Evolutionary conservation across 2,113 vertebrate species (phyloP), one percentile per base, ranked within the genome.

Genomic region (Choloepus hoffmanni): DNA sequence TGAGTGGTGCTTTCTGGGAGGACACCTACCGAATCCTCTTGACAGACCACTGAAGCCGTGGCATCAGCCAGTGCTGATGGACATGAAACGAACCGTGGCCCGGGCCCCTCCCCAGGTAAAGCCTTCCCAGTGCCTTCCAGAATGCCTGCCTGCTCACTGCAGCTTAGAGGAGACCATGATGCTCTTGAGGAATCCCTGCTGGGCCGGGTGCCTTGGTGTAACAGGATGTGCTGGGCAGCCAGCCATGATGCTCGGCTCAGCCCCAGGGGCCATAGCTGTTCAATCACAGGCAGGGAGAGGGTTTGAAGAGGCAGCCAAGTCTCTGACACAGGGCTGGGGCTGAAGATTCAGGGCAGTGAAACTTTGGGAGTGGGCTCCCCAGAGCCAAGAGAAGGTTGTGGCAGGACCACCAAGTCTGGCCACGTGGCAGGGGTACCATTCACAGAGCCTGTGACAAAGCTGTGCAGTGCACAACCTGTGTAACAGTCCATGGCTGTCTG

Each of bases 391-490:
- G 43, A 60, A 21, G 14, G 24, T 6, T 63, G 26, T 15, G 21
- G 76, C 76, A 45, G 24, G 24, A 28, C 10, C 1, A 18, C 67
- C 33, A 62, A 40, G 40, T 55, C n/a, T 28, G 33, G 83, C 13
- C 73, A 62, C 0, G 0, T 24, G 30, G 0, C 28, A 43, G 14
- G 3, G 5, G n/a, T 28, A 45, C 24, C 60, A 72, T 15, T 28
- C 19, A 23, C 28, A 24, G 30, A 7, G 48, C 30, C 53, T 18
- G 15, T 23, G 36, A 3, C 55, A 2, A 30, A 48, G 36, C 33
- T 28, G n/a, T 43, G 12, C 72, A 67, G 53, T 24, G 6, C 3
- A 4, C 21, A 19, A 21, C 30, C 73, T 67, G 45, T 2, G 10
- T 4, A 28, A 50, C 85, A 48, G 85, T 24, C 33, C 10, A 18